Evolutionary conservation across 2,888 invertebrate species (phyloP).

Genomic region (Cynaeus angustus): DNA sequence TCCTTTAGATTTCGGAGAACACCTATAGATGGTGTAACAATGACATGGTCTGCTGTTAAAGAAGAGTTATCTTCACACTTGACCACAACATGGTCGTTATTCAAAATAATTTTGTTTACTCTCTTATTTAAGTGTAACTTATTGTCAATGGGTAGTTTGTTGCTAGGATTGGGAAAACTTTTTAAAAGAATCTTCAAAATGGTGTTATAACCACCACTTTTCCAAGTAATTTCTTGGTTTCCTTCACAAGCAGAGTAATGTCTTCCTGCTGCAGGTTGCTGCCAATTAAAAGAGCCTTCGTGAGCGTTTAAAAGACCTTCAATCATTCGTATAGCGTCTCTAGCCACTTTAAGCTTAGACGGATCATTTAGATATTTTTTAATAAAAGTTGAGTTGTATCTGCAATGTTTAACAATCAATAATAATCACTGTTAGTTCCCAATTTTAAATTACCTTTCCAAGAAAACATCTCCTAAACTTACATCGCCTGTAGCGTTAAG

Average conservation of each 20-base stretch:
- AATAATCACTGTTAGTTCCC: too few species aligned
- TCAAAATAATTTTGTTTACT: slow-evolving; percentile 55
- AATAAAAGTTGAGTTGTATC: slow-evolving; percentile 34
- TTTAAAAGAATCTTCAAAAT: slow-evolving; percentile 12
- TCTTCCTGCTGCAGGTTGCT: slow-evolving; percentile 56
- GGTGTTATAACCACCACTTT: slow-evolving; percentile 13
- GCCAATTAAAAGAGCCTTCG: slow-evolving; percentile 76
- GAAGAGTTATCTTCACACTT: slow-evolving; percentile 70
- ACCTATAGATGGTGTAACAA: slow-evolving; percentile 73
- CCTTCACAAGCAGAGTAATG: not conserved
- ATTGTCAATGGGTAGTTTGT: slow-evolving; percentile 9
- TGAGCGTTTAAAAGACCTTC: slow-evolving; percentile 44
- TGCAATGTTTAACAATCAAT: too few species aligned
- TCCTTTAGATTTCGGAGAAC: slow-evolving; percentile 56
- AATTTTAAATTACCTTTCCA: slow-evolving; percentile 8
- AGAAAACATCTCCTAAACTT: slow-evolving; percentile 37
- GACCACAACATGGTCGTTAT: slow-evolving; percentile 29
- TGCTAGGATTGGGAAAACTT: not conserved
- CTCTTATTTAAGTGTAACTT: slow-evolving; percentile 69
- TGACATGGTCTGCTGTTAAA: slow-evolving; percentile 76
- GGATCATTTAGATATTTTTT: slow-evolving; percentile 49
- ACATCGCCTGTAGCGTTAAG: slow-evolving; percentile 17
- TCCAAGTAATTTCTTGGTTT: slow-evolving; percentile 22
- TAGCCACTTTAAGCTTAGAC: slow-evolving; percentile 50
- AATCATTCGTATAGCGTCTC: slow-evolving; percentile 49